Conservation (phyloP, 2,888 invertebrate species). For the Patella caerulea region DNA sequence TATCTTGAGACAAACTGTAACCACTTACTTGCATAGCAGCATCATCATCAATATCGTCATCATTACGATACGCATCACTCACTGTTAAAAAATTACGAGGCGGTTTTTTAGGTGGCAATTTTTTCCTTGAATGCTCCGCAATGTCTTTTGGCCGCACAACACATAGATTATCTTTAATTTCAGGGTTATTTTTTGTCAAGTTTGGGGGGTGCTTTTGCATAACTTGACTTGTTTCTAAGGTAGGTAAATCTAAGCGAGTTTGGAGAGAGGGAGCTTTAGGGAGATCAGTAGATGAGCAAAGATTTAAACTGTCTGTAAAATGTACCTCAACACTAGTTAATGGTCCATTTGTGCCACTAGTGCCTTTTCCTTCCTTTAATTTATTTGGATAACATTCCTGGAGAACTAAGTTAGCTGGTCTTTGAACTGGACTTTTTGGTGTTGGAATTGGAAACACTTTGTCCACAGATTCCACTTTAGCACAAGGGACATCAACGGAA, state of each 20-base stretch:
- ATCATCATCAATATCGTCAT: constrained; percentile 13
- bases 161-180: not conserved
- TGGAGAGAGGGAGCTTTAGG: constrained; percentile 14
- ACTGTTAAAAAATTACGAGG: constrained; percentile 11
- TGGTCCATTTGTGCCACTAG: constrained; percentile 36
- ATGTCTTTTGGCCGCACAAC: not conserved
- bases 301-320: constrained; percentile 56
- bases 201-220: not conserved
- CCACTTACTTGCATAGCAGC: not conserved
- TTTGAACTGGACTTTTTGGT: constrained; percentile 48
- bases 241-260: constrained; percentile 3
- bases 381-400: constrained; percentile 48
- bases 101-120: constrained; percentile 1
- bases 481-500: constrained; percentile 35
- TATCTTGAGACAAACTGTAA: not conserved
- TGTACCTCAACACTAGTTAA: constrained; percentile 46
- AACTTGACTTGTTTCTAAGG: not conserved
- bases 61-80: constrained; percentile 12
- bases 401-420: constrained; percentile 54
- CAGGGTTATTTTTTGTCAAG: not conserved
- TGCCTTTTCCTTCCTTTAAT: constrained; percentile 24
- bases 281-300: constrained; percentile 53
- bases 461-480: constrained; percentile 13
- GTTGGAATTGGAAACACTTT: constrained; percentile 43
- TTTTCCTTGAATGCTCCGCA: not conserved